Evolutionary conservation across 2,888 invertebrate genomes (phyloP).

Genomic region (Melieria omissa): DNA sequence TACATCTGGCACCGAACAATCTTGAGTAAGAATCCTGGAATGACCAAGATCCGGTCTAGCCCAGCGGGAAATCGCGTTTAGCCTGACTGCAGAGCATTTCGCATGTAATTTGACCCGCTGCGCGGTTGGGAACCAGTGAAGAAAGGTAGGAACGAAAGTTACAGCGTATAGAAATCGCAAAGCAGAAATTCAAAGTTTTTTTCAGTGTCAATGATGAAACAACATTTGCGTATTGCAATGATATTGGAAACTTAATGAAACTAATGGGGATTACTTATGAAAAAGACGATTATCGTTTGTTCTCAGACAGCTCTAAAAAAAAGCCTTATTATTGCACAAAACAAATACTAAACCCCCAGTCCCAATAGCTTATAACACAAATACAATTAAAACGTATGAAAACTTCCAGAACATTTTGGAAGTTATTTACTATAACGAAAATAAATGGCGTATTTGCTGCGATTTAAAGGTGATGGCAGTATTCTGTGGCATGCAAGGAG

Average conservation of each 20-base stretch:
- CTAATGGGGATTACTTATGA: conserved; percentile 18
- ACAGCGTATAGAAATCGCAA: conserved; percentile 17
- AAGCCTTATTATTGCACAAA: conserved; percentile 19
- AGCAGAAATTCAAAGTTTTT: conserved; percentile 7
- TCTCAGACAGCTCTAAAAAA: not conserved
- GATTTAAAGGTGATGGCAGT: conserved; percentile 11
- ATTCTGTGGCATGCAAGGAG: conserved; percentile 4
- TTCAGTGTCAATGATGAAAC: conserved; percentile 19
- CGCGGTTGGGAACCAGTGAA: no score
- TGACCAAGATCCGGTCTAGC: no score
- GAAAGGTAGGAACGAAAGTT: conserved; percentile 16
- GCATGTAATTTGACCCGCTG: no score
- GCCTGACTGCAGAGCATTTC: no score
- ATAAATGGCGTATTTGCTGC: not conserved
- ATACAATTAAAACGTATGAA: not conserved
- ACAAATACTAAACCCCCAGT: conserved; percentile 12
- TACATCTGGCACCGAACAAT: no score
- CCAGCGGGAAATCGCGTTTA: no score
- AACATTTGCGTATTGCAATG: conserved; percentile 17
- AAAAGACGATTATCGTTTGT: conserved; percentile 12
- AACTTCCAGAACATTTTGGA: no score
- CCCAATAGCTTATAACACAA: conserved; percentile 7
- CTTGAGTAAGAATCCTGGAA: no score
- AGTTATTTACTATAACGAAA: not conserved
- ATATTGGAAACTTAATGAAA: conserved; percentile 11